These are phyloP conservation scores for Pollachius pollachius DNA, from an alignment of 2,113 vertebrate species.

Conservation along the genomic window DNA sequence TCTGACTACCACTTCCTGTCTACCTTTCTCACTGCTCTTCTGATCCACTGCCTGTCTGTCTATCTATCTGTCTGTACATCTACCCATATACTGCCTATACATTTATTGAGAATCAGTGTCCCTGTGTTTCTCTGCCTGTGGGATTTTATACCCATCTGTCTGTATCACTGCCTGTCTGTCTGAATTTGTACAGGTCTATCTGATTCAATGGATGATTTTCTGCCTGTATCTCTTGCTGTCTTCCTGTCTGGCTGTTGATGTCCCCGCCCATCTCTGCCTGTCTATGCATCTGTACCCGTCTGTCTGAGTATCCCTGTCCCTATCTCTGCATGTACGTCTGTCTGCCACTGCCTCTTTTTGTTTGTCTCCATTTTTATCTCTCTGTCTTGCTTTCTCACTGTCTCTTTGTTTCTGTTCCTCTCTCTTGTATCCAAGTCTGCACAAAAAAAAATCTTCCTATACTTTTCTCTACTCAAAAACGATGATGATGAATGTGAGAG, in stretches of 20 bases:
- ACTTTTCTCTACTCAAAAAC: too few species aligned
- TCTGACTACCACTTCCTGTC: background rate
- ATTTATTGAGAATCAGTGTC: too few species aligned
- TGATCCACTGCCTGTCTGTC: background rate
- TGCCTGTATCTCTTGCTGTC: too few species aligned
- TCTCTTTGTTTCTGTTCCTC: slow-evolving; percentile 10
- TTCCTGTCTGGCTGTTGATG: too few species aligned
- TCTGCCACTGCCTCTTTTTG: slow-evolving; percentile 17
- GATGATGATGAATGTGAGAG: too few species aligned
- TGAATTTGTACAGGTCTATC: background rate
- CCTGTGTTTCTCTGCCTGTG: too few species aligned
- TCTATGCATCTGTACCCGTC: too few species aligned
- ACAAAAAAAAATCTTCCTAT: background rate
- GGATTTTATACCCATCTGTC: background rate
- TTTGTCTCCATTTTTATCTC: slow-evolving; percentile 2
- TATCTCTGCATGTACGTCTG: slow-evolving; percentile 14
- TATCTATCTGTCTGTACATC: background rate
- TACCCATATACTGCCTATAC: background rate
- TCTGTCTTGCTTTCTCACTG: slow-evolving; percentile 1
- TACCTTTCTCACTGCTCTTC: slow-evolving; percentile 11
- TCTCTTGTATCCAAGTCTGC: background rate
- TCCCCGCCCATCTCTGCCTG: too few species aligned
- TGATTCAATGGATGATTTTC: too few species aligned
- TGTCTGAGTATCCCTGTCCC: slow-evolving; percentile 33
- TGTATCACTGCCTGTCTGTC: slow-evolving; percentile 6